Percentiles rank a stretch among this genome's conserved stretches.
These are phyloP conservation scores for Octonoba sinensis DNA, from an alignment of 2,888 invertebrate genomes.

Conservation along the genomic window DNA sequence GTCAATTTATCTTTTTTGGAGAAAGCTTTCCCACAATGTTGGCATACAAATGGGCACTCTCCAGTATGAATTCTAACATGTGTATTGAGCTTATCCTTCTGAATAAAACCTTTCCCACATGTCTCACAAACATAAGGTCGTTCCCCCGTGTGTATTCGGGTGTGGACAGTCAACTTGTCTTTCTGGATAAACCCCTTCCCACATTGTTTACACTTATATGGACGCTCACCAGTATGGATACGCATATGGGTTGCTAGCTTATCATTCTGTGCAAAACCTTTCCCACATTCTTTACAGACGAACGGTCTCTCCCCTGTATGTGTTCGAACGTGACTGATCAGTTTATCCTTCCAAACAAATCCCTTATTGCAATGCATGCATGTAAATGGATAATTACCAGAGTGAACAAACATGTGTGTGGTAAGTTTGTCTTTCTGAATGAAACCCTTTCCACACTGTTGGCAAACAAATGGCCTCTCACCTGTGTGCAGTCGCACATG, in stretches of 20 bases:
- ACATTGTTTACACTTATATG: slow-evolving; percentile 11
- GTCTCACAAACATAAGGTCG: slow-evolving; percentile 13
- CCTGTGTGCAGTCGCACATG: slow-evolving; percentile 52
- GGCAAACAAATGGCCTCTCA: slow-evolving; percentile 50
- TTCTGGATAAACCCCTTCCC: slow-evolving; percentile 24
- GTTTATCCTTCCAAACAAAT: slow-evolving; percentile 54
- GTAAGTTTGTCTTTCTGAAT: slow-evolving; percentile 51
- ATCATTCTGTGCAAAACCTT: slow-evolving; percentile 57
- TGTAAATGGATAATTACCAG: slow-evolving; percentile 47
- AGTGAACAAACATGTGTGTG: slow-evolving; percentile 54
- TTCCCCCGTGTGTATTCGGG: slow-evolving; percentile 13
- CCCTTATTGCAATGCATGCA: slow-evolving; percentile 55
- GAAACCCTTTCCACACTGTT: slow-evolving; percentile 52
- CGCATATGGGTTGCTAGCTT: neutral
- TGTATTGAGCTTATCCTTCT: slow-evolving; percentile 42
- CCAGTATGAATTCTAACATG: slow-evolving; percentile 54
- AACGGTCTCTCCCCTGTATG: slow-evolving; percentile 54
- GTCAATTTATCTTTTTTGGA: slow-evolving; percentile 54
- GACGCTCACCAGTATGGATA: slow-evolving; percentile 9
- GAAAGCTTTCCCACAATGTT: slow-evolving; percentile 58
- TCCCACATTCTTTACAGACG: slow-evolving; percentile 56
- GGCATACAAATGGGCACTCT: slow-evolving; percentile 57
- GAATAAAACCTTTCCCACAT: slow-evolving; percentile 16
- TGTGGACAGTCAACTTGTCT: slow-evolving; percentile 4
- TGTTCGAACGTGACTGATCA: slow-evolving; percentile 53